A percentile compares a stretch with the other conserved stretches of the same genome.
Evolutionary conservation across 2,113 vertebrate species (phyloP).

Genomic region (Pachyramphus minor): DNA sequence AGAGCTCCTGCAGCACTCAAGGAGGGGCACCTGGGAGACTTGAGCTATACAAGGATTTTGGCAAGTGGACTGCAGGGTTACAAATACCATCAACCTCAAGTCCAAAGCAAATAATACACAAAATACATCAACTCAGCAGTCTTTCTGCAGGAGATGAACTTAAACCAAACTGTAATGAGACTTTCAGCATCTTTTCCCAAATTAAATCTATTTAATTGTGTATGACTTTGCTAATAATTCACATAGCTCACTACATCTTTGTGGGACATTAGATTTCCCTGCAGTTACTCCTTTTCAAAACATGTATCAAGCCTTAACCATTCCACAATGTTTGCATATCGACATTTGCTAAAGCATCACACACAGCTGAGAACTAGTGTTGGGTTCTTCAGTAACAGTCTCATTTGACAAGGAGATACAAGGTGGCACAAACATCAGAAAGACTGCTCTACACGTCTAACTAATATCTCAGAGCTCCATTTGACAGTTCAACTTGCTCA

Average conservation of each 20-base stretch:
- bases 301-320: neutral
- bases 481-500: neutral
- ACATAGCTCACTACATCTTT: neutral
- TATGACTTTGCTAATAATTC: neutral
- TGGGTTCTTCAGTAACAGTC: neutral
- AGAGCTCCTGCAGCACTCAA: neutral
- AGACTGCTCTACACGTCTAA: neutral
- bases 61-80: neutral
- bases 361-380: neutral
- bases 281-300: neutral
- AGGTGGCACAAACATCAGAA: neutral
- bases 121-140: neutral
- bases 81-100: neutral
- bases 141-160: neutral
- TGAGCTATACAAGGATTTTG: neutral
- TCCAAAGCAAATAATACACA: neutral
- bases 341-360: neutral
- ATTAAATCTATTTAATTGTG: neutral
- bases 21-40: neutral
- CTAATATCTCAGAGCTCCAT: neutral
- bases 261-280: neutral
- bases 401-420: neutral
- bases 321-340: neutral
- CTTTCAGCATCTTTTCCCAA: neutral
- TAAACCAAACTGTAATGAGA: neutral